Base-by-base conservation (phyloP, 2,113 vertebrate genomes). In the Myodes glareolus region DNA sequence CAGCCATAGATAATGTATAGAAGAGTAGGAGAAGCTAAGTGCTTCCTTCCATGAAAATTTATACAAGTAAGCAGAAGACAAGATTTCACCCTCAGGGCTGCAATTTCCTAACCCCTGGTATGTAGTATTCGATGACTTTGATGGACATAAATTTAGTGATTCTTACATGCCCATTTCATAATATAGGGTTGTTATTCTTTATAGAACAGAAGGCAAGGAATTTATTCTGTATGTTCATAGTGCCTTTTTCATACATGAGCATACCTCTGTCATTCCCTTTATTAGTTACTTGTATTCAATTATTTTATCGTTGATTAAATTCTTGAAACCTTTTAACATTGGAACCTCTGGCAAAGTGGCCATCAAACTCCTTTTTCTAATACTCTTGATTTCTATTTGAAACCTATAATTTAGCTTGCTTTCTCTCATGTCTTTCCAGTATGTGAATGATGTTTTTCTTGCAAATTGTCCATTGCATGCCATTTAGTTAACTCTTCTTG, bases 111-210 rank as follows among this genome's bases (percentile, higher is more conserved):
- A 68, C 8, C 1, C 13, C 65, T 73, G 17, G 42, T 95, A 19
- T 95, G 17, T 47, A 93, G 80, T 4, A 39, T 86, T 61, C 36
- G 36, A 73, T 78, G 68, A 88, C 3, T 95, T 93, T 90, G 50
- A 2, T 75, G 80, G 61, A 77, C 13, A 96, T 94, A 75, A 16
- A 91, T 97, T 90, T 92, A 82, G 47, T 88, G 92, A 92, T 19
- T 1, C 31, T 82, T 47, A 78, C 8, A 27, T 84, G 42, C 50
- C n/a, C 80, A 58, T 33, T 75, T 95, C 33, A 76, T 80, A 50
- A 94, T 92, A 84, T 39, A 92, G 14, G 25, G 68, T 88, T 96
- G 36, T 58, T 25, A 42, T 90, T 90, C 33, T 87, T 72, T 65
- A 63, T 93, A 90, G 39, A 78, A 31, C 77, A 1, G 27, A 27